Evolutionary conservation across 64 coral and sea anemone genomes (phyloP).

Genomic region (Stichodactyla helianthus): DNA sequence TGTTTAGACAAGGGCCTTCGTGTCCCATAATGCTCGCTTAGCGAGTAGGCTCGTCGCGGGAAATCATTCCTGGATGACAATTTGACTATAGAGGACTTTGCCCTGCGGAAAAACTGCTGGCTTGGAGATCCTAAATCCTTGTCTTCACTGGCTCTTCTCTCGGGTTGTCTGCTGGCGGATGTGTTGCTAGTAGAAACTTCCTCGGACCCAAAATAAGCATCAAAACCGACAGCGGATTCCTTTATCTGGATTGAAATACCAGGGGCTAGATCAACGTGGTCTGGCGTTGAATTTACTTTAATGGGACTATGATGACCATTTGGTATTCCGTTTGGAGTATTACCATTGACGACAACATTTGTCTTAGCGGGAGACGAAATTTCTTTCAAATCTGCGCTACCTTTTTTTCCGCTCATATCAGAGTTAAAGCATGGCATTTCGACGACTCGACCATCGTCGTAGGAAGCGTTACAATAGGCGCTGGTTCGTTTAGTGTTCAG

Average conservation of each 20-base stretch:
- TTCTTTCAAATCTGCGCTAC: background rate
- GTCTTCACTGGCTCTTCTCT: background rate
- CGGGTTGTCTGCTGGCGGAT: too few species aligned
- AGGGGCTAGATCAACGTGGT: too few species aligned
- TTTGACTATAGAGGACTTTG: background rate
- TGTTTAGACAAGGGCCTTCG: background rate
- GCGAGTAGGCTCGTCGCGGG: background rate
- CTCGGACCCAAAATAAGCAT: background rate
- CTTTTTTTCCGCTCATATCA: background rate
- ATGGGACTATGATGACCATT: background rate
- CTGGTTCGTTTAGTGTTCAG: slow-evolving; percentile 1
- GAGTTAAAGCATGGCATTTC: background rate
- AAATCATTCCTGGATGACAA: background rate
- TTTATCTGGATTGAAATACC: background rate
- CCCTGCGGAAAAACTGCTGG: background rate
- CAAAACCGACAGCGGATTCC: background rate
- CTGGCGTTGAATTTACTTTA: background rate
- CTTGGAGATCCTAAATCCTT: background rate
- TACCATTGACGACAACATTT: background rate
- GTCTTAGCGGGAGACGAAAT: background rate
- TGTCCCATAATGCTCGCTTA: background rate
- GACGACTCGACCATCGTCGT: background rate
- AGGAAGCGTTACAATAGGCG: background rate
- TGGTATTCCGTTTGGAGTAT: background rate
- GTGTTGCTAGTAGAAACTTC: background rate